Percentiles rank a stretch among this genome's conserved stretches.
These are phyloP conservation scores for Aleiodes sp. DNA, from an alignment of 1,140 invertebrate species.

Conservation along the genomic window DNA sequence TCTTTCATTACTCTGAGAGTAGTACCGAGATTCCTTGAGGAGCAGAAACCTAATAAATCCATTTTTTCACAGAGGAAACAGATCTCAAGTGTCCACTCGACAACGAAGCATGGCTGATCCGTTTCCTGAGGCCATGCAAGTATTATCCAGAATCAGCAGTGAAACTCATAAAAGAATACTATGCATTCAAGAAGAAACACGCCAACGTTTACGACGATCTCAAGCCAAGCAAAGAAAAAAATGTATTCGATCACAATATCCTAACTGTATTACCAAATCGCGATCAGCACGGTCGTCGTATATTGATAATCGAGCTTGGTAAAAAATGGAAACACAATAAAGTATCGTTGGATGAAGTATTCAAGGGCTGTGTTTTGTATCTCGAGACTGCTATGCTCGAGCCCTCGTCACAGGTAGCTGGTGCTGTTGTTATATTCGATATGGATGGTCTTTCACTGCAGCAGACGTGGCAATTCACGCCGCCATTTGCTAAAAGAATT, in stretches of 20 bases:
- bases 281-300: conserved; percentile 77
- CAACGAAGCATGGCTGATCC: conserved; percentile 77
- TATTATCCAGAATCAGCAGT: conserved; percentile 82
- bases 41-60: no score
- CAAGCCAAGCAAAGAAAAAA: conserved; percentile 75
- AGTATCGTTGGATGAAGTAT: conserved; percentile 80
- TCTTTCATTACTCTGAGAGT: background rate
- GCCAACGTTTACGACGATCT: conserved; percentile 75
- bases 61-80: conserved; percentile 71
- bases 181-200: conserved; percentile 81
- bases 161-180: conserved; percentile 81
- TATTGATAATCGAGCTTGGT: conserved; percentile 80
- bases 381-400: conserved; percentile 83
- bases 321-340: conserved; percentile 88
- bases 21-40: background rate
- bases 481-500: conserved; percentile 82
- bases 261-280: conserved; percentile 79
- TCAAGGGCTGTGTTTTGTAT: conserved; percentile 82
- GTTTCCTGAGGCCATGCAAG: conserved; percentile 81
- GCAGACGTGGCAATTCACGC: conserved; percentile 85
- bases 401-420: conserved; percentile 78
- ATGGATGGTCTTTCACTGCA: conserved; percentile 83
- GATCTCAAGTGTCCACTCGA: conserved; percentile 75
- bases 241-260: conserved; percentile 82
- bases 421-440: conserved; percentile 82